These are phyloP conservation scores for Myiothlypis chrysogaster DNA, from an alignment of 2,797 vertebrate genomes.

Conservation along the genomic window DNA sequence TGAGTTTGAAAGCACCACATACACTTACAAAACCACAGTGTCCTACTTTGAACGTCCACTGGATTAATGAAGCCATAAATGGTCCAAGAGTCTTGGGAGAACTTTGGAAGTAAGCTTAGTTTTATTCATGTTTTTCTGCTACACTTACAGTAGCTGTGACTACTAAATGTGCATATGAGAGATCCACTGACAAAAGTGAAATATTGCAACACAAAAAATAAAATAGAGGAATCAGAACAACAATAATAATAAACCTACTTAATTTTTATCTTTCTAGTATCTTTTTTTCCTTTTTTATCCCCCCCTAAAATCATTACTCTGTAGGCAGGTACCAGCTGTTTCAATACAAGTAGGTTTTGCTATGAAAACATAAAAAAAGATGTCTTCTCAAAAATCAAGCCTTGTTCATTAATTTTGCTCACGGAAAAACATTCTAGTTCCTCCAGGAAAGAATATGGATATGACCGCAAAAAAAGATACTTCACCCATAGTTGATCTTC, in stretches of 20 bases:
- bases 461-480: background rate
- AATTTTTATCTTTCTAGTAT: background rate
- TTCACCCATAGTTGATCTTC: background rate
- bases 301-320: background rate
- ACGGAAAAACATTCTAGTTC: background rate
- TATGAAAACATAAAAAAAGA: background rate
- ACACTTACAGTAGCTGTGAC: background rate
- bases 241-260: too few relatives aligned
- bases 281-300: fast-evolving
- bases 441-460: background rate
- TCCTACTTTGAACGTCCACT: background rate
- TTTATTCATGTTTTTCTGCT: background rate
- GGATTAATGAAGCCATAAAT: background rate
- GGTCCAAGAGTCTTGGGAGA: background rate
- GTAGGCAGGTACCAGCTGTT: background rate
- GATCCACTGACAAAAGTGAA: background rate
- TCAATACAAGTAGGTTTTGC: background rate
- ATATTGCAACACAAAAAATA: background rate
- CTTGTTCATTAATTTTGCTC: background rate
- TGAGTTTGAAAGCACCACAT: background rate
- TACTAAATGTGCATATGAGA: background rate
- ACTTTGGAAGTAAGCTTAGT: background rate
- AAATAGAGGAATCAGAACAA: background rate
- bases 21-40: background rate
- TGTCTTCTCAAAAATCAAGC: background rate